Conservation (phyloP, 2,888 invertebrate genomes). For the Orthosia gothica region DNA sequence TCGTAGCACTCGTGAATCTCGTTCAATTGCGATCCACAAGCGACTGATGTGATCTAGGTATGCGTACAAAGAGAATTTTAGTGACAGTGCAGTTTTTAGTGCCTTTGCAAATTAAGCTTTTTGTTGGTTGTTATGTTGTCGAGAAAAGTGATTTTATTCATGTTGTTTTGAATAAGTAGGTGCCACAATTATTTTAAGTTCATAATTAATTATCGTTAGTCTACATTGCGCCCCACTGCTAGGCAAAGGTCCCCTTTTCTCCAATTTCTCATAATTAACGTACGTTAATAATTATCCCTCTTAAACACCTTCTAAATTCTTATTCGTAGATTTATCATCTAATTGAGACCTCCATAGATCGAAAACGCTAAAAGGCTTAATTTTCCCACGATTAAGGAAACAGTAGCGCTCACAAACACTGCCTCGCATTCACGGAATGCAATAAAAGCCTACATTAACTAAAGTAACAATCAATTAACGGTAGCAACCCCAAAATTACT, state of each 20-base stretch:
- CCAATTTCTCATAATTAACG: not conserved
- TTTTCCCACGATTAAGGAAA: too few relatives aligned
- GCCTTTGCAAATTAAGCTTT: not conserved
- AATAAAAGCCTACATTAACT: slow-evolving; percentile 75
- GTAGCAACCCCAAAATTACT: slow-evolving; percentile 72
- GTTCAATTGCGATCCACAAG: slow-evolving; percentile 22
- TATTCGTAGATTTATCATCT: slow-evolving; percentile 8
- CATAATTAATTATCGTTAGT: too few relatives aligned
- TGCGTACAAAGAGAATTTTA: slow-evolving; percentile 32
- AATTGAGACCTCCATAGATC: slow-evolving; percentile 21
- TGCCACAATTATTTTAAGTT: not conserved
- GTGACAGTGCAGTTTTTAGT: slow-evolving; percentile 3
- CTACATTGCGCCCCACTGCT: too few relatives aligned
- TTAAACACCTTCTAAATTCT: not conserved
- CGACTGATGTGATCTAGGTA: slow-evolving; percentile 18
- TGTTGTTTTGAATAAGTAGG: not conserved
- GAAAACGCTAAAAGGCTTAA: slow-evolving; percentile 44
- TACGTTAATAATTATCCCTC: not conserved
- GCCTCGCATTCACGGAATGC: slow-evolving; percentile 53
- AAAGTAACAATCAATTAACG: slow-evolving; percentile 82
- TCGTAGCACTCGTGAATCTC: slow-evolving; percentile 20
- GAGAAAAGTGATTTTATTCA: not conserved
- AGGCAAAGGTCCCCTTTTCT: too few relatives aligned
- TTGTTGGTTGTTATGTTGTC: not conserved
- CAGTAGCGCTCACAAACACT: too few relatives aligned